Evolutionary conservation across 1,140 invertebrate genomes (phyloP).

Genomic region (Meloidogyne hapla): DNA sequence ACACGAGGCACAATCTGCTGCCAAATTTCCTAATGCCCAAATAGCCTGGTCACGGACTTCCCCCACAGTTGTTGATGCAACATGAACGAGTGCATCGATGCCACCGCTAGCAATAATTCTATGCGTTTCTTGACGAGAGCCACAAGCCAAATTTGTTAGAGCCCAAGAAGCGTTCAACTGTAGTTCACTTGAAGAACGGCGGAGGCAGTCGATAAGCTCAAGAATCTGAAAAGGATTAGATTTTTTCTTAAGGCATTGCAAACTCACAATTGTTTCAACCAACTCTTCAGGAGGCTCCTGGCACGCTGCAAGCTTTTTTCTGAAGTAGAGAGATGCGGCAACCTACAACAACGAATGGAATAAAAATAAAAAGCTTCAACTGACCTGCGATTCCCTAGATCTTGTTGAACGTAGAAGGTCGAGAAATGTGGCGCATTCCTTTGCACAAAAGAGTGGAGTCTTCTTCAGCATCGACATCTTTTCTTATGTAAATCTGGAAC

Average conservation of each 20-base stretch:
- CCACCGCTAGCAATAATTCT: constrained; percentile 31
- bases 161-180: constrained; percentile 37
- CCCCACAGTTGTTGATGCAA: constrained; percentile 18
- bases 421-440: constrained; percentile 20
- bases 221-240: constrained; percentile 21
- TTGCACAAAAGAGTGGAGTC: constrained; percentile 1
- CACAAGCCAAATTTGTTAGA: constrained; percentile 38
- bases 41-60: constrained; percentile 36
- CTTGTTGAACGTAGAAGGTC: background rate
- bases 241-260: background rate
- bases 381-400: constrained; percentile 19
- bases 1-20: constrained; percentile 33
- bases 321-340: constrained; percentile 33
- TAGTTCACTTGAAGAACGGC: constrained; percentile 22
- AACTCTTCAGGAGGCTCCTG: constrained; percentile 33
- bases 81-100: constrained; percentile 18
- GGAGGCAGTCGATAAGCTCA: constrained; percentile 33
- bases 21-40: constrained; percentile 36
- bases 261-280: constrained; percentile 30
- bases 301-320: constrained; percentile 36
- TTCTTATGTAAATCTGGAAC: background rate
- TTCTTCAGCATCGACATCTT: background rate
- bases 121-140: constrained; percentile 35
- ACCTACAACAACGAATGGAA: background rate
- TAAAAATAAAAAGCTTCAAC: background rate